A percentile compares a stretch with the other conserved stretches of the same genome.
These are phyloP conservation scores for Xiphophorus birchmanni DNA, from an alignment of 2,797 vertebrate genomes.

Conservation along the genomic window DNA sequence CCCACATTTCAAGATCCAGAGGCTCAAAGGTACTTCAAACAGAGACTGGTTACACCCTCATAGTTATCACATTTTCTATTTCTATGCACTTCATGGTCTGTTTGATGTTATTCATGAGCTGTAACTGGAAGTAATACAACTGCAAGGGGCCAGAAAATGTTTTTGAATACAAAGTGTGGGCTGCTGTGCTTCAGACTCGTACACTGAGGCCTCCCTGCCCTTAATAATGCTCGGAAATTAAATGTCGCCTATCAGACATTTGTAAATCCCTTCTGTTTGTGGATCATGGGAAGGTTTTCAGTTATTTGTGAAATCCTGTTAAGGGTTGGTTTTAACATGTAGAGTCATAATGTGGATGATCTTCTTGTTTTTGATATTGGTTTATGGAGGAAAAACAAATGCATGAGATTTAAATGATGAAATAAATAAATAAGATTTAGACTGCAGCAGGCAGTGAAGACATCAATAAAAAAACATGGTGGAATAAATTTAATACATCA, in stretches of 20 bases:
- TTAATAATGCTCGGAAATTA: conserved; percentile 71
- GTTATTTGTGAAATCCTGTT: conserved; percentile 42
- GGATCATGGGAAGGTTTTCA: conserved; percentile 28
- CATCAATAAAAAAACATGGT: conserved; percentile 16
- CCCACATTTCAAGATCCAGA: conserved; percentile 61
- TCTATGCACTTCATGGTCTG: conserved; percentile 77
- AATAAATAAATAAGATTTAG: background rate
- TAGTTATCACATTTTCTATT: conserved; percentile 80
- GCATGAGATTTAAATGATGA: background rate
- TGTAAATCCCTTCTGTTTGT: conserved; percentile 39
- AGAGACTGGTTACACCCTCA: conserved; percentile 68
- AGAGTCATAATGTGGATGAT: conserved; percentile 22
- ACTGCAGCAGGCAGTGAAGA: background rate
- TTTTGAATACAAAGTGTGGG: conserved; percentile 75
- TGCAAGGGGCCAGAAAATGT: conserved; percentile 70
- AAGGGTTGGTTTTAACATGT: conserved; percentile 51
- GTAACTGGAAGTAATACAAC: conserved; percentile 80
- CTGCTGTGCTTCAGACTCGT: conserved; percentile 55
- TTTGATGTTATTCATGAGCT: conserved; percentile 83
- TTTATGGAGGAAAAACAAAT: background rate
- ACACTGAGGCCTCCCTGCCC: conserved; percentile 55
- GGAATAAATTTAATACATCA: conserved; percentile 33
- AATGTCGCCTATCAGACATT: conserved; percentile 56
- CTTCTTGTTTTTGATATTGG: conserved; percentile 35
- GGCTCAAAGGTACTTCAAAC: conserved; percentile 77